These are phyloP conservation scores for Dione vanillae DNA, from an alignment of 2,888 invertebrate genomes.

Conservation along the genomic window DNA sequence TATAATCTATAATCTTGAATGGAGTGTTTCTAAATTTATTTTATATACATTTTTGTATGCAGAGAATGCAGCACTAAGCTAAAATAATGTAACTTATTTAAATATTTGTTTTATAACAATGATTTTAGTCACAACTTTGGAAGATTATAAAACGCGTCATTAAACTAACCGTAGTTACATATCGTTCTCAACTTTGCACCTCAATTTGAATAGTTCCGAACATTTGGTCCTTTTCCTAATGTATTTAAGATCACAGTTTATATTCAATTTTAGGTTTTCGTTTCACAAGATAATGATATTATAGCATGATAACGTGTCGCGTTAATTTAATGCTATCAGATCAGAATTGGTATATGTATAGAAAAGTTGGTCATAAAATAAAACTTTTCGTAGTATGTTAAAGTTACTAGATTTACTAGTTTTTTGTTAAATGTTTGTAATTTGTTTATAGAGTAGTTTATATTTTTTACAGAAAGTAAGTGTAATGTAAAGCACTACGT, in stretches of 20 bases:
- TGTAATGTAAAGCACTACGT: too few species aligned
- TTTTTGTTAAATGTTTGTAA: too few species aligned
- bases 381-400: too few species aligned
- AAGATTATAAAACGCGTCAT: constrained; percentile 33
- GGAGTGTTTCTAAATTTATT: too few species aligned
- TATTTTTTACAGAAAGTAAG: too few species aligned
- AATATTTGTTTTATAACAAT: constrained; percentile 31
- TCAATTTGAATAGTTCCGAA: constrained; percentile 44
- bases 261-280: constrained; percentile 13
- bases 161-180: constrained; percentile 28
- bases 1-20: too few species aligned
- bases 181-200: constrained; percentile 42
- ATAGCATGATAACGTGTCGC: background rate
- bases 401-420: too few species aligned
- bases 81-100: too few species aligned
- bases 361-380: too few species aligned
- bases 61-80: too few species aligned
- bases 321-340: background rate
- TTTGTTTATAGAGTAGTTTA: too few species aligned
- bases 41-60: too few species aligned
- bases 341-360: background rate
- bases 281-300: background rate
- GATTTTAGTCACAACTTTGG: constrained; percentile 29
- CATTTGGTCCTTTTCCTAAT: constrained; percentile 42
- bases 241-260: constrained; percentile 43